These are phyloP conservation scores for Nemoura dubitans DNA, from an alignment of 2,888 invertebrate species.

Conservation along the genomic window DNA sequence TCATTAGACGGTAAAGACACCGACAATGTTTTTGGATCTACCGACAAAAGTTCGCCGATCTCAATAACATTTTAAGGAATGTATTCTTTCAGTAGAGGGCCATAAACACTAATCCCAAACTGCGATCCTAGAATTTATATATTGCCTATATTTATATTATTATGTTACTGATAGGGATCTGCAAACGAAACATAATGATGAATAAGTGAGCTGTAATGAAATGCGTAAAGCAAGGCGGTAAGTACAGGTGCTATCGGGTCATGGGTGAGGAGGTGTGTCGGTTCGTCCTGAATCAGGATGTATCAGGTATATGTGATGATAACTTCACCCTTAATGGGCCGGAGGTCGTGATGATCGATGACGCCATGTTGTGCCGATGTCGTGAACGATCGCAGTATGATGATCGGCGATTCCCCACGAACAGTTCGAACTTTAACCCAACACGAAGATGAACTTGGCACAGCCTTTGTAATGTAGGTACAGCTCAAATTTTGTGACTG, in stretches of 20 bases:
- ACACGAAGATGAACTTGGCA: not conserved
- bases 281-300: not conserved
- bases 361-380: not conserved
- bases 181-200: not conserved
- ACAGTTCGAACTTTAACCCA: not conserved
- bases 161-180: not conserved
- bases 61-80: not conserved
- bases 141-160: not conserved
- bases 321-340: not conserved
- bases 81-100: not conserved
- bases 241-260: not conserved
- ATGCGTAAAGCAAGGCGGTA: not conserved
- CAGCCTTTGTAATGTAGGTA: not conserved
- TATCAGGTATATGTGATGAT: not conserved
- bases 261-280: not conserved
- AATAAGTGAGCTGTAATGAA: conserved; percentile 3
- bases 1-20: not conserved
- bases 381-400: not conserved
- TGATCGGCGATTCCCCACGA: not conserved
- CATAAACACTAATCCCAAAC: not conserved
- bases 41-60: not conserved
- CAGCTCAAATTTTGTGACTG: not conserved
- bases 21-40: not conserved
- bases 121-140: not conserved
- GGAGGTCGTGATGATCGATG: not conserved